Base-by-base conservation (phyloP, 1,140 invertebrate species). In the Rhagoletis pomonella region DNA sequence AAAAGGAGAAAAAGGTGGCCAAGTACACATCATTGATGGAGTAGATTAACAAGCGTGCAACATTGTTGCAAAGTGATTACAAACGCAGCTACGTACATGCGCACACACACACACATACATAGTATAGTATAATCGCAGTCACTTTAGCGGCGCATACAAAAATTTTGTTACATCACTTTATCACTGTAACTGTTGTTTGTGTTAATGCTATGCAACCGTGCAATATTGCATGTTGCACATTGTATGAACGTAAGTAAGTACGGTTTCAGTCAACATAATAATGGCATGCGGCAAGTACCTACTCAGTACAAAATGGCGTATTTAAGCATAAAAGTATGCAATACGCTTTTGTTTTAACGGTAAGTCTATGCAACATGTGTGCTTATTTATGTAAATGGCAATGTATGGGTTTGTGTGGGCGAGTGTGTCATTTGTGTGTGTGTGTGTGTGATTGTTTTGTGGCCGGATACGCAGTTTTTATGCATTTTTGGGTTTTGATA, bases 61-160 rank as follows among this genome's bases (percentile, higher is more conserved):
- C 84, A 85, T 59, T 85, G 84, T 85, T 85, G 55, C 84, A 85
- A 85, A 81, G 73, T 81, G 73, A 81, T 81, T 81, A 81, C 73
- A 81, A n/a, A 81, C 73, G 12, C 73, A 81, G 5, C 17, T 10
- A 19, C n/a, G 4, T 7, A 14, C n/a, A 81, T 6, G 55, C 47
- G 55, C 73, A 19, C 1, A 81, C 42, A 19, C 47, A 12, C 64
- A 19, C 64, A 67, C 29, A 67, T 29, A 39, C 29, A 67, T 6
- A 67, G n/a, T 29, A 29, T 29, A 29, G 29, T 17, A 67, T 17
- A 67, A 5, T 4, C 62, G 17, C 17, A 64, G 9, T 7, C 17
- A 67, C 17, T 67, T 29, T 29, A 9, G 64, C 7, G 60, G 60
- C 60, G 60, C 2, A 29, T 67, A 67, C 64, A 19, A 81, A 81